Evolutionary conservation across 2,113 vertebrate genomes (phyloP), one percentile per base, ranked within the genome.

Genomic region (Tursiops truncatus): DNA sequence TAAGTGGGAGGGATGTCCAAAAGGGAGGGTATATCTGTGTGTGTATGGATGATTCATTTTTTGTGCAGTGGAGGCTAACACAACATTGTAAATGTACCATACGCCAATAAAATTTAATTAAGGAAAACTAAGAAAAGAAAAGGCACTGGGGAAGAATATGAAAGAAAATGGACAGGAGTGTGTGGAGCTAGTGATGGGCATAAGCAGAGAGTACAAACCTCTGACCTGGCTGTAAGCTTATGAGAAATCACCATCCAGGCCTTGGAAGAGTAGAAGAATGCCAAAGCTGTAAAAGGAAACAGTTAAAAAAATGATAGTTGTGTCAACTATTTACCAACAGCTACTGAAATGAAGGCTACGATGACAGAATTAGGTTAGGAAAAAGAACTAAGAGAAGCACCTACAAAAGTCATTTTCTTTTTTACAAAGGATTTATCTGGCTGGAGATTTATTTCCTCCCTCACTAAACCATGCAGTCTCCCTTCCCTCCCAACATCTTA

Each of bases 241-340:
- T 31, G 15, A n/a, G 14, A n/a, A 53, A 17, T 63, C 15, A 65
- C 31, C 65, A 63, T 23, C 17, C 12, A 93, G 90, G n/a, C 13
- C 76, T 91, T 92, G 25, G 28, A 71, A 71, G 13, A 73, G 36
- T 6, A 89, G 56, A 67, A 17, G 41, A 47, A 89, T 71, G 44
- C 58, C 79, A 86, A 41, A 76, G 73, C 33, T 36, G 70, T 18
- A 71, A 60, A 62, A 82, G 33, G 21, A 50, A 9, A 53, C 11
- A 50, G 47, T 50, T 50, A 65, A 21, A 88, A 71, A 63, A 53
- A 50, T 6, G 21, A 70, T 8, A 58, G 62, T 44, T 13, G 2
- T 86, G 23, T 68, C 87, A 88, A 62, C 12, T 82, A 38, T 80
- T 92, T 81, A 92, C 67, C 81, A 91, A 93, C 6, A 91, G 76